Evolutionary conservation across 1,140 invertebrate genomes (phyloP), one percentile per base, ranked within the genome.

Genomic region (Akabosia matsudoensis): DNA sequence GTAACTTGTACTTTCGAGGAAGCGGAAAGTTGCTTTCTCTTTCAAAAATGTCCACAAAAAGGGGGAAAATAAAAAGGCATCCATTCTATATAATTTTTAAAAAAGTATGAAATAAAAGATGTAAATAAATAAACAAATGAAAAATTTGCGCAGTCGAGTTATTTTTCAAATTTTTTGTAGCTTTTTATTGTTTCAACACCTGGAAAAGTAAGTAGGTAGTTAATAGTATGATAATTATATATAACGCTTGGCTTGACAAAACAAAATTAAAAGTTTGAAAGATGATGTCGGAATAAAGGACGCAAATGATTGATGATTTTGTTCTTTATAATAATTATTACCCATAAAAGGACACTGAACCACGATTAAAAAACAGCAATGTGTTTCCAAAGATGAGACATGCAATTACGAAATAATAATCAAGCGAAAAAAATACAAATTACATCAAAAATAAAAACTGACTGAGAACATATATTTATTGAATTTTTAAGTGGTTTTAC

Each of bases 121-220:
- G 7, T 7, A 67, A 16, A 22, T 4, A 67, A 67, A 67, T 67
- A 67, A 28, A 67, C 4, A 30, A 67, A 67, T 67, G n/a, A 67
- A 67, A 67, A 67, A 16, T 56, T 56, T 56, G 4, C n/a, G n/a
- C n/a, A n/a, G n/a, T 56, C 54, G 24, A n/a, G 22, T 56, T n/a
- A 4, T 56, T 56, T 56, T 16, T 56, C 7, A 56, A 61, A 22
- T 16, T 61, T 61, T 4, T 61, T 10, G 10, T 31, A 67, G 61
- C 61, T 67, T 30, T 67, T 67, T 67, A 67, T 67, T 67, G 18
- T 45, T 67, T 67, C 61, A 67, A 67, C 31, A 67, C 61, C 61
- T 67, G 61, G 61, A 67, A 67, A 67, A 67, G 61, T 67, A 67
- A 67, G 61, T 67, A 67, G 61, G 28, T 67, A 67, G 14, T 67